phyloP scores from a whole-genome alignment of 2,113 vertebrate genomes.

The Sigmodon hispidus region DNA sequence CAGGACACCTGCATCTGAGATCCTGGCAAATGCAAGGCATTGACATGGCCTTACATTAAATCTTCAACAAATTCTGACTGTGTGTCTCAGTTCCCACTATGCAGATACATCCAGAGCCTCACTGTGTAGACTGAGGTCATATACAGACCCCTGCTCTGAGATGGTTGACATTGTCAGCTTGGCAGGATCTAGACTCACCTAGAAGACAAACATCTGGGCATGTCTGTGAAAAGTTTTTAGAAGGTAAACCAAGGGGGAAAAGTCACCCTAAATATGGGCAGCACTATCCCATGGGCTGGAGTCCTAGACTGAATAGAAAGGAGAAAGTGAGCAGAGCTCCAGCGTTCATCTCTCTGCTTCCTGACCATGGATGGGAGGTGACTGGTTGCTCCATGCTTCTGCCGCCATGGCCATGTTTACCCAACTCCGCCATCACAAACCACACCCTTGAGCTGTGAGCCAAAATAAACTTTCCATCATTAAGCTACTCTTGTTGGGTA shows the following conservation, averaged over 20 bases:
- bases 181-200: neutral
- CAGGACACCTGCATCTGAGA: fast-evolving
- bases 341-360: no score
- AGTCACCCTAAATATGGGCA: neutral
- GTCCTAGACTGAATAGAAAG: neutral
- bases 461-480: neutral
- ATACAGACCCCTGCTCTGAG: neutral
- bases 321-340: neutral
- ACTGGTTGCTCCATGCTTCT: neutral
- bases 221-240: neutral
- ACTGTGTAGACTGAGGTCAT: neutral
- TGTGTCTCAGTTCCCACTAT: no score
- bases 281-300: neutral
- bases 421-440: neutral
- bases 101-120: neutral
- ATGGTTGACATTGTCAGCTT: neutral
- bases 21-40: fast-evolving
- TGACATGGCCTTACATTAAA: neutral
- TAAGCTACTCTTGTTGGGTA: neutral
- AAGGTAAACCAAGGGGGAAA: neutral
- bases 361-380: neutral
- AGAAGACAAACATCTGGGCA: neutral
- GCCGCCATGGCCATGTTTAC: no score
- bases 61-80: neutral
- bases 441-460: neutral